phyloP scores from a whole-genome alignment of 2,113 vertebrate species.

The Emydocephalus ijimae region DNA sequence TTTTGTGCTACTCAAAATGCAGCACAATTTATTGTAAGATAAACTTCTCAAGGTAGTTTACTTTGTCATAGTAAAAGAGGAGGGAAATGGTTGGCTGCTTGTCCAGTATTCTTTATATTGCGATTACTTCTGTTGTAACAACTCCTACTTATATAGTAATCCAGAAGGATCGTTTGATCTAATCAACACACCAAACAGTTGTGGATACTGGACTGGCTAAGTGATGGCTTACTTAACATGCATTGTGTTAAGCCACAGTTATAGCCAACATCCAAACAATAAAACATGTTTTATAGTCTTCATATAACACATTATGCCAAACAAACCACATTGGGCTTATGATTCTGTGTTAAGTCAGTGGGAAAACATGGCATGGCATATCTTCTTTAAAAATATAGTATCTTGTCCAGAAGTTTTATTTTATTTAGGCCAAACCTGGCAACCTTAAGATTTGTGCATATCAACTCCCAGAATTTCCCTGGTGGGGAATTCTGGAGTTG shows the following conservation, averaged over 20 bases:
- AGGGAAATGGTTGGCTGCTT: not conserved
- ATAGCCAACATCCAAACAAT: not conserved
- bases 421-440: not conserved
- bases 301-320: not conserved
- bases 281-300: not conserved
- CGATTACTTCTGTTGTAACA: not conserved
- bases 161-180: not conserved
- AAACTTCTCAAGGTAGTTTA: conserved; percentile 6
- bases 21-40: not conserved
- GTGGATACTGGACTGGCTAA: not conserved
- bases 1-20: not conserved
- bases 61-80: not conserved
- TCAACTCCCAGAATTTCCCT: not conserved
- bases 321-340: not conserved
- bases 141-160: not conserved
- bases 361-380: not conserved
- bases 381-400: not conserved
- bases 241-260: not conserved
- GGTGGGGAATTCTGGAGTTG: not conserved
- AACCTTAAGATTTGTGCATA: not conserved
- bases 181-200: not conserved
- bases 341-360: not conserved
- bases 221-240: not conserved
- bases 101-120: not conserved
- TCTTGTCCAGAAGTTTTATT: not conserved